These are phyloP conservation scores for Venturia canescens DNA, from an alignment of 1,140 invertebrate genomes.

Conservation along the genomic window DNA sequence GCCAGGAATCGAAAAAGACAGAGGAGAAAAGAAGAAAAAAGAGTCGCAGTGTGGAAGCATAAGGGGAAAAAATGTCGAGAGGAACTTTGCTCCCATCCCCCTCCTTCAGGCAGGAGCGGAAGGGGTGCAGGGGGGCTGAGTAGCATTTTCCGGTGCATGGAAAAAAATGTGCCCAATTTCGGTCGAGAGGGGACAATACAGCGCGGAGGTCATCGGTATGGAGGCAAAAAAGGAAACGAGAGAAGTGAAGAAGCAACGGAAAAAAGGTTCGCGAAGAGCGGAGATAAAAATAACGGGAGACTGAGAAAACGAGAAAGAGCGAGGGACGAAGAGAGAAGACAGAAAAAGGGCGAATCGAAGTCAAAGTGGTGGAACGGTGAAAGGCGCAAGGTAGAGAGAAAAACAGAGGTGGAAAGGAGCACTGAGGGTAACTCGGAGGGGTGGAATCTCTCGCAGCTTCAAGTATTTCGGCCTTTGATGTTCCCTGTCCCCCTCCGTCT, in stretches of 20 bases:
- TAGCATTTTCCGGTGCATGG: conserved; percentile 57
- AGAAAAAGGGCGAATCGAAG: conserved; percentile 49
- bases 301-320: conserved; percentile 41
- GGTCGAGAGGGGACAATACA: conserved; percentile 63
- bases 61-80: neutral
- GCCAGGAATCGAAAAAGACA: neutral
- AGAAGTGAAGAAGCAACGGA: conserved; percentile 27
- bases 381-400: conserved; percentile 24
- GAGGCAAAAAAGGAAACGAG: conserved; percentile 24
- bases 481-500: conserved; percentile 62
- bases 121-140: no score
- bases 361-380: conserved; percentile 6
- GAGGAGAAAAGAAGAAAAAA: neutral
- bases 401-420: conserved; percentile 2
- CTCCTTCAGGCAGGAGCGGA: neutral
- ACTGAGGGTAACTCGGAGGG: conserved; percentile 50
- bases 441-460: conserved; percentile 70
- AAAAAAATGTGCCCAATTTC: conserved; percentile 72
- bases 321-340: conserved; percentile 23
- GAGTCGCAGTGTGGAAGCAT: neutral
- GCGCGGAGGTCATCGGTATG: conserved; percentile 72
- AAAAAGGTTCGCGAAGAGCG: conserved; percentile 29
- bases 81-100: neutral
- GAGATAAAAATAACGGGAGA: conserved; percentile 43
- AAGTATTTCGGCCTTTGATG: conserved; percentile 76